Conservation (phyloP, 2,888 invertebrate genomes). For the Elysia crispata region DNA sequence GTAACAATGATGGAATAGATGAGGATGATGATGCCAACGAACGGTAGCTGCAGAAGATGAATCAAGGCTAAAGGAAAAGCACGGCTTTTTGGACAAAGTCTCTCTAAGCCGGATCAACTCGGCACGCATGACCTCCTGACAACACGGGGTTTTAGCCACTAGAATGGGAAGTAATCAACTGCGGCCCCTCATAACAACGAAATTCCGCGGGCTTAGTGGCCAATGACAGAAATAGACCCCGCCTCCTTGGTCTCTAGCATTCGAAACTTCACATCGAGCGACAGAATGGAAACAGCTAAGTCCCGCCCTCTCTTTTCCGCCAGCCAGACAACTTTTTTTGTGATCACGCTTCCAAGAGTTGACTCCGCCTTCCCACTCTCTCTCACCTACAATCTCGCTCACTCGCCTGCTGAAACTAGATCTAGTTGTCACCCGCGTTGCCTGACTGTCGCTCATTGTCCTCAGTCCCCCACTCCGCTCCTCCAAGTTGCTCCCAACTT, state of each 20-base stretch:
- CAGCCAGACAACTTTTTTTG: slow-evolving; percentile 39
- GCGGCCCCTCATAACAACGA: slow-evolving; percentile 14
- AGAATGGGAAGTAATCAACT: slow-evolving; percentile 30
- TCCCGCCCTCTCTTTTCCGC: slow-evolving; percentile 14
- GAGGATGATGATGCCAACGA: slow-evolving; percentile 32
- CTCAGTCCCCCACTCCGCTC: too few relatives aligned
- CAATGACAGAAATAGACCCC: background rate
- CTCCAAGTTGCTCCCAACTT: too few relatives aligned
- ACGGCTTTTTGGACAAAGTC: slow-evolving; percentile 37
- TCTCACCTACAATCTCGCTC: slow-evolving; percentile 26
- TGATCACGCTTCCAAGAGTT: slow-evolving; percentile 14
- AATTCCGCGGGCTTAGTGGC: background rate
- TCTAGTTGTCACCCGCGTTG: too few relatives aligned
- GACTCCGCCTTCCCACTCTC: slow-evolving; percentile 36
- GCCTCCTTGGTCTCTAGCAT: background rate
- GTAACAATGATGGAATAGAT: background rate
- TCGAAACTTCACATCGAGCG: background rate
- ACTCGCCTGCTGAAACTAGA: slow-evolving; percentile 5
- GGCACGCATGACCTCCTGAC: slow-evolving; percentile 41
- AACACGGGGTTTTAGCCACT: slow-evolving; percentile 35
- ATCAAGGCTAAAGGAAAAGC: slow-evolving; percentile 9
- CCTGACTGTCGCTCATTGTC: too few relatives aligned
- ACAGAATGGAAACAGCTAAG: background rate
- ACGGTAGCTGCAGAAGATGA: slow-evolving; percentile 2
- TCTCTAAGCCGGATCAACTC: slow-evolving; percentile 48